Evolutionary conservation across 2,113 vertebrate genomes (phyloP), one percentile per base, ranked within the genome.

Genomic region (Mirza zaza): DNA sequence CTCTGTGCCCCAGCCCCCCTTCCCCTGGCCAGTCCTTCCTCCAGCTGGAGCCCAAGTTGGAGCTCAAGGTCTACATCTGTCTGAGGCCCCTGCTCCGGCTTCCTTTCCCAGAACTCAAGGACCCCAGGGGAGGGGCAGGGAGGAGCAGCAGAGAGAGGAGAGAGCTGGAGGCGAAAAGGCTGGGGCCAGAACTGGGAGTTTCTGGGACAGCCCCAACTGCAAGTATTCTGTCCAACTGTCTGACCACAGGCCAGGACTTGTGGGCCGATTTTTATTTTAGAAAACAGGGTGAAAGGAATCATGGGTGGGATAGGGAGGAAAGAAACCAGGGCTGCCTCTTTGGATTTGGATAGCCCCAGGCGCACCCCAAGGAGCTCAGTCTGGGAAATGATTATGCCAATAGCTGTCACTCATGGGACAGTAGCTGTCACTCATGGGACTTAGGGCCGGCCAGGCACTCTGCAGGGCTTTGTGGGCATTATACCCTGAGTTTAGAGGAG

Each of bases 51-150:
- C 55, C 83, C 48, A 90, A 42, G 68, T 21, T 63, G 71, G 82
- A 94, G 92, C 87, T 82, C 71, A 92, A 88, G 86, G 45, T 71
- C 89, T 87, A 61, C 97, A 94, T 96, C 81, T 96, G 95, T 91
- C 59, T 25, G 85, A 94, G 91, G 96, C 94, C 91, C 79, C 96
- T 36, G 63, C 50, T 85, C 93, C 1, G 13, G 92, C 91, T 94
- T 97, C 97, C 96, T 97, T 98, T 97, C 97, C 96, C 97, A 97
- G 97, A 97, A 95, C 89, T 75, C 77, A 0, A 67, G 91, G 93
- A 90, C 86, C 95, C 89, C 80, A 80, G 39, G 88, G 95, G 80
- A 93, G 91, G 94, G 82, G 91, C 79, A 50, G 97, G 95, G 91
- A 97, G 95, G 82, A 85, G 76, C 36, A 15, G 95, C 75, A 63